These are phyloP conservation scores for Leptoteleia sp. DNA, from an alignment of 1,140 invertebrate genomes.

Conservation along the genomic window DNA sequence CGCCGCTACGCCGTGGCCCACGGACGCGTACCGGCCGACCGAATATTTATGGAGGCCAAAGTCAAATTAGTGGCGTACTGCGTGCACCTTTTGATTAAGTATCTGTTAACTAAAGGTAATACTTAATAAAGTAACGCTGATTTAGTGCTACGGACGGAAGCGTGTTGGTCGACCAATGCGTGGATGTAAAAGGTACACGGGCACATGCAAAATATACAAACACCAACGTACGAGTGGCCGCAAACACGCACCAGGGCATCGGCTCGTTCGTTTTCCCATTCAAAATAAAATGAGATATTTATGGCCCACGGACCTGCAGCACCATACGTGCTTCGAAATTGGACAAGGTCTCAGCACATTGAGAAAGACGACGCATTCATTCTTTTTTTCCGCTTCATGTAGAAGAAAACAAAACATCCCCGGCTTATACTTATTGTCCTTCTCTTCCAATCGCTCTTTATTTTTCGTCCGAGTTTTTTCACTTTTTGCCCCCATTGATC, in stretches of 20 bases:
- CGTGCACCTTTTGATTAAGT: constrained; percentile 82
- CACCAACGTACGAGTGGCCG: constrained; percentile 38
- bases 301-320: constrained; percentile 69
- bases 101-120: constrained; percentile 82
- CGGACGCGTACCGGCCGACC: constrained; percentile 67
- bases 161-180: constrained; percentile 61
- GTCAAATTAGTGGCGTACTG: constrained; percentile 82
- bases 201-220: constrained; percentile 53
- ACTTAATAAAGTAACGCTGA: constrained; percentile 83
- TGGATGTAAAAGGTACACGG: constrained; percentile 58
- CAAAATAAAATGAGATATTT: constrained; percentile 82
- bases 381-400: constrained; percentile 38
- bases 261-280: constrained; percentile 80
- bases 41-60: constrained; percentile 82
- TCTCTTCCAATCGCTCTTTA: constrained; percentile 42
- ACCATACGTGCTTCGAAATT: constrained; percentile 60
- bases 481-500: constrained; percentile 49
- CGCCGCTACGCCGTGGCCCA: constrained; percentile 50
- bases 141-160: constrained; percentile 74
- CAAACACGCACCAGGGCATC: constrained; percentile 69
- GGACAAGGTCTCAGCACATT: constrained; percentile 64
- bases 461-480: constrained; percentile 7
- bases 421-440: constrained; percentile 41
- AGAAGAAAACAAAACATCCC: constrained; percentile 40
- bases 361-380: constrained; percentile 45